Percentiles rank a stretch among this genome's conserved stretches.
Conservation (phyloP, 1,140 invertebrate species). For the Leptinotarsa undecemlineata region DNA sequence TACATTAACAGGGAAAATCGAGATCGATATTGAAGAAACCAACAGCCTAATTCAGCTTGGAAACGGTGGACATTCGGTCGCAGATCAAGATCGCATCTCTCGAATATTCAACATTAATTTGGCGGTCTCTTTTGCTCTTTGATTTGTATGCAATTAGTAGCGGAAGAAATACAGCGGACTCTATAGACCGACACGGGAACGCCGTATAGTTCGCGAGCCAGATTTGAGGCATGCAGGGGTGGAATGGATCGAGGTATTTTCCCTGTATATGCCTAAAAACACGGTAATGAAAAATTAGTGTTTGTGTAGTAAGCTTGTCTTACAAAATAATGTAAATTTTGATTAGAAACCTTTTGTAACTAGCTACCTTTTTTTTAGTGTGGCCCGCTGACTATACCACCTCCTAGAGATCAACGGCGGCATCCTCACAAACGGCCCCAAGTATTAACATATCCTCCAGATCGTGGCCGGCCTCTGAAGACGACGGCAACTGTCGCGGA, state of each 20-base stretch:
- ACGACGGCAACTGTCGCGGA: conserved; percentile 25
- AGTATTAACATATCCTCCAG: conserved; percentile 42
- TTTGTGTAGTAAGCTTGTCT: no score
- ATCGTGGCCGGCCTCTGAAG: conserved; percentile 18
- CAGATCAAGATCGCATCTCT: conserved; percentile 54
- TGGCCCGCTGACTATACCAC: background rate
- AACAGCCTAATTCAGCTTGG: conserved; percentile 38
- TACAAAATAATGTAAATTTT: no score
- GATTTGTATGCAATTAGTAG: conserved; percentile 54
- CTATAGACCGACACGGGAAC: background rate
- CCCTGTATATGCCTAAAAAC: no score
- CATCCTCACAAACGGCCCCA: conserved; percentile 18
- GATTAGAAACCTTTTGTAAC: no score
- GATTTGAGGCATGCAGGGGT: background rate
- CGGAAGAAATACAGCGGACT: conserved; percentile 35
- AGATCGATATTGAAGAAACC: conserved; percentile 34
- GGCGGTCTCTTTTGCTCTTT: conserved; percentile 50
- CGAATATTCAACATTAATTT: conserved; percentile 51
- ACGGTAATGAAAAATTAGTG: no score
- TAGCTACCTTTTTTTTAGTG: no score
- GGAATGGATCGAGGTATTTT: no score
- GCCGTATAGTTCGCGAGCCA: background rate
- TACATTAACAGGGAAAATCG: conserved; percentile 33
- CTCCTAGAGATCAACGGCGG: conserved; percentile 3
- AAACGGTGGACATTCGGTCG: conserved; percentile 17